These are phyloP conservation scores for Pachyramphus minor DNA, from an alignment of 2,113 vertebrate species.

Conservation along the genomic window DNA sequence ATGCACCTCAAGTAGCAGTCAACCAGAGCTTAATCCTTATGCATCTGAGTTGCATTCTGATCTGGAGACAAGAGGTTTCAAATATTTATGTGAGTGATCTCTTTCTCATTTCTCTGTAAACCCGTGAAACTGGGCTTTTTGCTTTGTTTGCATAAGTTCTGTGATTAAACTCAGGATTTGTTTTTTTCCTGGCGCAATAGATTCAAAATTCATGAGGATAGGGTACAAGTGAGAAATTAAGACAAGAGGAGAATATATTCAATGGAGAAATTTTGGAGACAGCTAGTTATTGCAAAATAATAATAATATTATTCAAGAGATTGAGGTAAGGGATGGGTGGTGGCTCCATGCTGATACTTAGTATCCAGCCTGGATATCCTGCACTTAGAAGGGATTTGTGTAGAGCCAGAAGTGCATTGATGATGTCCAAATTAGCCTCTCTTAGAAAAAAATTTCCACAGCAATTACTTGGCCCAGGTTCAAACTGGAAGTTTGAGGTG, in stretches of 20 bases:
- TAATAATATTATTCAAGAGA: not conserved
- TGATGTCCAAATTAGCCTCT: not conserved
- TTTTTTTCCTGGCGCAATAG: not conserved
- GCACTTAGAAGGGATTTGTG: not conserved
- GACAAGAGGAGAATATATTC: not conserved
- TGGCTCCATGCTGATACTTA: not conserved
- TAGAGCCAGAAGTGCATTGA: not conserved
- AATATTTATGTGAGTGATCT: not conserved
- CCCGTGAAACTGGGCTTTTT: not conserved
- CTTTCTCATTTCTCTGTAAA: not conserved
- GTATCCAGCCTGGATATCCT: not conserved
- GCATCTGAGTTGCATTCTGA: not conserved
- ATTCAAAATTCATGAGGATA: not conserved
- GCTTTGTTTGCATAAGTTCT: not conserved
- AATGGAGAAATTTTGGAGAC: not conserved
- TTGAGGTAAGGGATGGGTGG: not conserved
- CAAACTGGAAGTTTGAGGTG: not conserved
- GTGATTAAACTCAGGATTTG: not conserved
- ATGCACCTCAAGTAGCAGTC: not conserved
- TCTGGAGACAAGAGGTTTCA: not conserved
- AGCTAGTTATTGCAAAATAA: not conserved
- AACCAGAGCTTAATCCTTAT: not conserved
- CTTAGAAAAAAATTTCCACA: not conserved
- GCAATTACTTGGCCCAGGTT: not conserved
- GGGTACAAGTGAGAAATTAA: not conserved